phyloP scores from a whole-genome alignment of 2,888 invertebrate genomes.

The Acleris holmiana region DNA sequence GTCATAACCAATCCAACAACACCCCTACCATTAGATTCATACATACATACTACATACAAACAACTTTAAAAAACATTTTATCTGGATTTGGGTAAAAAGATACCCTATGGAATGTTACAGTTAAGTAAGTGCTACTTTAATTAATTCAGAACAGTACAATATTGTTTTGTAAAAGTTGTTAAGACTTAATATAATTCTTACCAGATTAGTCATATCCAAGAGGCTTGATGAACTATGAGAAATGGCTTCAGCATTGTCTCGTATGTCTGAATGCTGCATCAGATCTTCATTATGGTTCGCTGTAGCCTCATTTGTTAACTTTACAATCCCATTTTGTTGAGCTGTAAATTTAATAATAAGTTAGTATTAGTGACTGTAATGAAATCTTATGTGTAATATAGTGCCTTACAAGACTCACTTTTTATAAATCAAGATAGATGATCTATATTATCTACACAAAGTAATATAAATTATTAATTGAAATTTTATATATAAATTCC shows the following conservation, averaged over 20 bases:
- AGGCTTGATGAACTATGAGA: conserved; percentile 70
- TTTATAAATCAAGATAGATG: no score
- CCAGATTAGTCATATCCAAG: conserved; percentile 74
- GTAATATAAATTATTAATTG: no score
- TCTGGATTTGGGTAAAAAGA: no score
- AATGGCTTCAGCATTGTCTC: conserved; percentile 67
- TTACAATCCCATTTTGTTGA: conserved; percentile 66
- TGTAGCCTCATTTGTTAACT: conserved; percentile 51
- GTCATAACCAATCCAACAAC: no score
- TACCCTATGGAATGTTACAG: no score
- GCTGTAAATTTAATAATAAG: conserved; percentile 50
- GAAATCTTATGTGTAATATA: neutral
- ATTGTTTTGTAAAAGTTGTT: neutral
- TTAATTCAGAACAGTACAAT: neutral
- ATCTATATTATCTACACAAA: no score
- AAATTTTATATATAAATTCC: no score
- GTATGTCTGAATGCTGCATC: conserved; percentile 58
- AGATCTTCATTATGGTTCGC: conserved; percentile 54
- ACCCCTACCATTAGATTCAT: no score
- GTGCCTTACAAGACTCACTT: no score
- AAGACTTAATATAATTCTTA: conserved; percentile 43
- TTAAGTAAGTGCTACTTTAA: no score
- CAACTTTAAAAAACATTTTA: no score
- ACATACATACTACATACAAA: no score
- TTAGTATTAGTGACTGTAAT: neutral